Conservation (phyloP, 1,140 invertebrate species). For the Daktulosphaira vitifoliae region DNA sequence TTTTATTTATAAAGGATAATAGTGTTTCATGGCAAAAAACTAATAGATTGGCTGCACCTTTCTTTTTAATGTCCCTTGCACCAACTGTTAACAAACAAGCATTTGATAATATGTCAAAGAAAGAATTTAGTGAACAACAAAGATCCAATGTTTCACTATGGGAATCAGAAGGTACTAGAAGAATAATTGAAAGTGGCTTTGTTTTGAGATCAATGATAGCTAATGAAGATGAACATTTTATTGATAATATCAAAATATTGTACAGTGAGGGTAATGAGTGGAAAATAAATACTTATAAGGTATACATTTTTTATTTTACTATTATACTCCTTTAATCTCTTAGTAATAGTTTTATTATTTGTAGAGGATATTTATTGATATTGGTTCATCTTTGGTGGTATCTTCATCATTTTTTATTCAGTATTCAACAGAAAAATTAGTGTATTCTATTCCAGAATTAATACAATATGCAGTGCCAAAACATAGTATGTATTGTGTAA, state of each 20-base stretch:
- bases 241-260: conserved; percentile 9
- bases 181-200: conserved; percentile 31
- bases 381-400: background rate
- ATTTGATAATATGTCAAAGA: conserved; percentile 16
- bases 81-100: conserved; percentile 17
- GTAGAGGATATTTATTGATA: conserved; percentile 17
- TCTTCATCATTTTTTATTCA: conserved; percentile 19
- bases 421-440: conserved; percentile 23
- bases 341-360: background rate
- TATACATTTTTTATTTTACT: conserved; percentile 2
- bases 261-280: background rate
- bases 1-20: conserved; percentile 14
- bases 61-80: conserved; percentile 31
- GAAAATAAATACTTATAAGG: conserved; percentile 25
- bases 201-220: conserved; percentile 11
- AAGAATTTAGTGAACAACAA: conserved; percentile 20
- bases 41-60: conserved; percentile 28
- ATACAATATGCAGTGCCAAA: conserved; percentile 24
- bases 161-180: conserved; percentile 21
- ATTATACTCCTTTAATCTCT: too few species aligned
- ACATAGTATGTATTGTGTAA: conserved; percentile 1
- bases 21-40: conserved; percentile 1
- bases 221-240: conserved; percentile 11
- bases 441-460: conserved; percentile 26
- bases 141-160: conserved; percentile 12